Conservation (phyloP, 2,797 vertebrate species). For the Xenopus petersii region DNA sequence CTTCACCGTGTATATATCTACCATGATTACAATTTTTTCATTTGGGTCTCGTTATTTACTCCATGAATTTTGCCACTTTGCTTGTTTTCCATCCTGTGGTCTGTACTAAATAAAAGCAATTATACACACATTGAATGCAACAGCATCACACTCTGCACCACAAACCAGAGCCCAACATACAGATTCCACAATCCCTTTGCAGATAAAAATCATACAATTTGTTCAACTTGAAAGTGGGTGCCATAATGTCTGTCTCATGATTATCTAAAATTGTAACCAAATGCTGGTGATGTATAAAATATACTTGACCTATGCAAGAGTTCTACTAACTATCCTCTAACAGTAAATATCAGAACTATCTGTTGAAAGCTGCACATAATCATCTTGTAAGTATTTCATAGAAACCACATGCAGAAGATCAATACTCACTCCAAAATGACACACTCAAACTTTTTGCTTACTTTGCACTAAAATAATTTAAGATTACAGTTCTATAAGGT, state of each 20-base stretch:
- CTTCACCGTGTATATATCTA: too few relatives aligned
- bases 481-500: too few relatives aligned
- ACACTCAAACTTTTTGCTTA: not conserved
- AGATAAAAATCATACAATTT: slow-evolving; percentile 1
- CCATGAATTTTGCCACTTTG: too few relatives aligned
- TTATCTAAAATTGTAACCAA: not conserved
- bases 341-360: not conserved
- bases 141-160: too few relatives aligned
- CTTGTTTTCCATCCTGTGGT: too few relatives aligned
- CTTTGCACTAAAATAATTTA: not conserved
- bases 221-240: not conserved
- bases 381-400: not conserved
- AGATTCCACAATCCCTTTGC: not conserved
- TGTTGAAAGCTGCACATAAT: not conserved
- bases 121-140: too few relatives aligned
- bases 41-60: too few relatives aligned
- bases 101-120: too few relatives aligned
- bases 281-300: not conserved
- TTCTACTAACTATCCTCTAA: not conserved
- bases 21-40: too few relatives aligned
- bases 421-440: not conserved
- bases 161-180: not conserved
- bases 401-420: not conserved
- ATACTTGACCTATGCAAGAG: not conserved
- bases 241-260: not conserved